Percentiles rank a stretch among this genome's conserved stretches.
phyloP scores from a whole-genome alignment of 1,140 invertebrate genomes.

The Holotrichia oblita region DNA sequence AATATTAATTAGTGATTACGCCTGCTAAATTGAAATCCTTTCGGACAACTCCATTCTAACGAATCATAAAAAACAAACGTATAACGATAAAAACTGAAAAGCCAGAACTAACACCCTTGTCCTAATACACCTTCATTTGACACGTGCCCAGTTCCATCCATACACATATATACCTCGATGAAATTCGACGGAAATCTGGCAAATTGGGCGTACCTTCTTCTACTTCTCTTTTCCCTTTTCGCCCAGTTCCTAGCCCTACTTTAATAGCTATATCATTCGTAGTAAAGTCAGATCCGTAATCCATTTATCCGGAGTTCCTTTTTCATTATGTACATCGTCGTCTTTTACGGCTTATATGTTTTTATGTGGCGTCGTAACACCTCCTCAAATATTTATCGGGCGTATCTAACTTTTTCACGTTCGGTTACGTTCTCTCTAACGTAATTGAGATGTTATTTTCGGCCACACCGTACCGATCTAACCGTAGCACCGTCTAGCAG shows the following conservation, averaged over 20 bases:
- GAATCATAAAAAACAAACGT: too few species aligned
- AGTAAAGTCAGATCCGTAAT: conserved; percentile 20
- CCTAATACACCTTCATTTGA: not conserved
- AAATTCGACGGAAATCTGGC: conserved; percentile 6
- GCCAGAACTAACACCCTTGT: too few species aligned
- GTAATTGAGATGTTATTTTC: conserved; percentile 9
- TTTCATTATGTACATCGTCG: conserved; percentile 16
- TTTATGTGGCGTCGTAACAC: conserved; percentile 16
- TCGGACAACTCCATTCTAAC: too few species aligned
- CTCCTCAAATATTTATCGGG: conserved; percentile 20
- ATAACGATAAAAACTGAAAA: too few species aligned
- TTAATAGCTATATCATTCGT: conserved; percentile 17
- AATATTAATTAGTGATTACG: too few species aligned
- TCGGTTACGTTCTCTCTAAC: conserved; percentile 8
- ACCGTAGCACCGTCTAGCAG: not conserved
- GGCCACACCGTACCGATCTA: not conserved
- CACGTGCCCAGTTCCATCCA: not conserved
- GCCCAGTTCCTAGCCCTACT: not conserved
- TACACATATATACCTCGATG: not conserved
- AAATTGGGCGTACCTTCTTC: not conserved
- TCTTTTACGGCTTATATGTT: conserved; percentile 20
- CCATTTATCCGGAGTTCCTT: conserved; percentile 15
- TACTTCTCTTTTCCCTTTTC: not conserved
- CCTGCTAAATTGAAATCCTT: too few species aligned
- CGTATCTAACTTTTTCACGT: conserved; percentile 12